Evolutionary conservation across 2,888 invertebrate genomes (phyloP).

Genomic region (Apamea anceps): DNA sequence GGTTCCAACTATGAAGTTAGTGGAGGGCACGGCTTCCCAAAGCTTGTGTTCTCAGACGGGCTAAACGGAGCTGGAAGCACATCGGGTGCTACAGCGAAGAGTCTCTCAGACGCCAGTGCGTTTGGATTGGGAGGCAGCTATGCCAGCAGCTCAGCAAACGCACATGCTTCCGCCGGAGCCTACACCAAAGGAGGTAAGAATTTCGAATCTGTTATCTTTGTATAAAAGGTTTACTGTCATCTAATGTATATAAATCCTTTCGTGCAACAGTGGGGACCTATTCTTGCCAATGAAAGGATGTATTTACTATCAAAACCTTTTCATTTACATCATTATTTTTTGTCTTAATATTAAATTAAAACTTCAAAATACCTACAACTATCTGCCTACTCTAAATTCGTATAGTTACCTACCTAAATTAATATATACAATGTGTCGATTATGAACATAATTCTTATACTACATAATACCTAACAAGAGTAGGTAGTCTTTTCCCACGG

Average conservation of each 20-base stretch:
- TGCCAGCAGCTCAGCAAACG: slow-evolving; percentile 82
- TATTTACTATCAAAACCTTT: not conserved
- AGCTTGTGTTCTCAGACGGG: slow-evolving; percentile 58
- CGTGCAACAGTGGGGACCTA: not conserved
- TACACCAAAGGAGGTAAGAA: slow-evolving; percentile 82
- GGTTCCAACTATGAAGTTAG: slow-evolving; percentile 46
- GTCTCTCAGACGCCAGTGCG: slow-evolving; percentile 72
- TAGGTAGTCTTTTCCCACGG: not conserved
- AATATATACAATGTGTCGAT: not conserved
- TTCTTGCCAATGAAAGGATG: not conserved
- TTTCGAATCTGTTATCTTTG: not conserved
- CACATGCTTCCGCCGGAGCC: slow-evolving; percentile 81
- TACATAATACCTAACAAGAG: not conserved
- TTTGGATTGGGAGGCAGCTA: slow-evolving; percentile 74
- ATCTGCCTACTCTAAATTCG: not conserved
- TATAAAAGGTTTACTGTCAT: not conserved
- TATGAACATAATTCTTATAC: not conserved
- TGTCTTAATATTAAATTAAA: not conserved
- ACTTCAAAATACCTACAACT: not conserved
- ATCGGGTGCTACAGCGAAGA: slow-evolving; percentile 74
- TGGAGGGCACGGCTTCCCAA: slow-evolving; percentile 52
- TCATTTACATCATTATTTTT: not conserved
- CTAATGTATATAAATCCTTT: not conserved
- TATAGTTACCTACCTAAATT: not conserved
- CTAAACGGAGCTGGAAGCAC: slow-evolving; percentile 61